phyloP scores from a whole-genome alignment of 1,140 invertebrate genomes.

The Maniola jurtina region DNA sequence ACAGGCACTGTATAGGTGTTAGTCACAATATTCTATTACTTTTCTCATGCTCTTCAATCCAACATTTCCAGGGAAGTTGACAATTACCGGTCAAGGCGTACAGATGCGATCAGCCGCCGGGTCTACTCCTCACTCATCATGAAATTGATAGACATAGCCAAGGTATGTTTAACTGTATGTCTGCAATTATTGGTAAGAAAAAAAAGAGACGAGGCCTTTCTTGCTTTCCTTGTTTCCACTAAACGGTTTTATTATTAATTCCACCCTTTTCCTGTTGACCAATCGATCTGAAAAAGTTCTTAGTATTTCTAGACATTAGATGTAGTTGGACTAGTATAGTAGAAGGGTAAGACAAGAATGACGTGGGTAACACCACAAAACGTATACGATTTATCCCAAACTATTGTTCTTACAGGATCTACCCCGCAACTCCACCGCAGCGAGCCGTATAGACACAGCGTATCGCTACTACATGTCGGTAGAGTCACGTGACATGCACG shows the following conservation, averaged over 20 bases:
- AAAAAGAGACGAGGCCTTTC: too few species aligned
- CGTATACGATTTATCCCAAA: too few species aligned
- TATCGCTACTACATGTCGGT: conserved; percentile 64
- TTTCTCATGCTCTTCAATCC: background rate
- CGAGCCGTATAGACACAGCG: conserved; percentile 54
- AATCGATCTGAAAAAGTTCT: too few species aligned
- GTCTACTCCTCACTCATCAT: conserved; percentile 66
- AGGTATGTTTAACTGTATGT: conserved; percentile 36
- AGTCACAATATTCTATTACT: too few species aligned
- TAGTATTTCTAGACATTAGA: too few species aligned
- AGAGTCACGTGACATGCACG: conserved; percentile 59
- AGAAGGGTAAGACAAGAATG: too few species aligned
- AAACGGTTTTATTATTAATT: too few species aligned
- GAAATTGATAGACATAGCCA: conserved; percentile 70
- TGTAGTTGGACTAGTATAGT: too few species aligned
- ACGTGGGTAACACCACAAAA: too few species aligned
- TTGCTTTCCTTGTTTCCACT: too few species aligned
- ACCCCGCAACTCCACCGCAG: conserved; percentile 49
- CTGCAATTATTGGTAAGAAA: background rate
- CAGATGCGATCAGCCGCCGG: conserved; percentile 64
- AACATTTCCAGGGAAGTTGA: conserved; percentile 61
- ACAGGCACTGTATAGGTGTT: too few species aligned
- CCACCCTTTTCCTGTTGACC: too few species aligned
- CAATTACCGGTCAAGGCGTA: conserved; percentile 58
- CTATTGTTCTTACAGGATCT: conserved; percentile 44